phyloP scores from a whole-genome alignment of 2,113 vertebrate genomes.

The Cebidichthys violaceus region DNA sequence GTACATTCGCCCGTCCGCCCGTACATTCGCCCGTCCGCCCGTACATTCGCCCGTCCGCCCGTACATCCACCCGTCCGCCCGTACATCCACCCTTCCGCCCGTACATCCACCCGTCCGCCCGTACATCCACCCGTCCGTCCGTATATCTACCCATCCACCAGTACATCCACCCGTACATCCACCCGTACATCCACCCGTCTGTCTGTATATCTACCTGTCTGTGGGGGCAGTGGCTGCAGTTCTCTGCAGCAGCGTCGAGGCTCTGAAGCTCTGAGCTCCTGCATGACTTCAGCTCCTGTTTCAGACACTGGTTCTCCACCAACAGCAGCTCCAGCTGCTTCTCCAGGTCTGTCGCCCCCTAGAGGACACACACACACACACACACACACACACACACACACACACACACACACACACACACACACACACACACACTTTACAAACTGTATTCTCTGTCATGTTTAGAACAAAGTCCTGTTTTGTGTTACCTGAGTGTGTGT shows the following conservation, averaged over 20 bases:
- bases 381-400: neutral
- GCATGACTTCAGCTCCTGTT: conserved; percentile 88
- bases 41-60: too few relatives aligned
- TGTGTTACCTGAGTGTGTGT: too few relatives aligned
- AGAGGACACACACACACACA: conserved; percentile 4
- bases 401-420: neutral
- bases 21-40: neutral
- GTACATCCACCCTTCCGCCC: too few relatives aligned
- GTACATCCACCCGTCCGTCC: too few relatives aligned
- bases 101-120: too few relatives aligned
- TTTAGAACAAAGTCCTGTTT: too few relatives aligned
- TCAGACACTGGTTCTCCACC: conserved; percentile 91
- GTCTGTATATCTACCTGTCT: conserved; percentile 37
- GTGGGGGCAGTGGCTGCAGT: conserved; percentile 82
- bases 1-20: too few relatives aligned
- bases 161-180: neutral
- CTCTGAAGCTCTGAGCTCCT: conserved; percentile 79
- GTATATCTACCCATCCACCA: too few relatives aligned
- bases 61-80: neutral
- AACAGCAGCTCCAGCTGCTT: conserved; percentile 93
- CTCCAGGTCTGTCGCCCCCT: conserved; percentile 93
- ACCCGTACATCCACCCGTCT: neutral
- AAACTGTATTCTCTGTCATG: too few relatives aligned
- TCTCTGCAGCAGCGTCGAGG: conserved; percentile 41
- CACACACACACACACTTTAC: too few relatives aligned